Evolutionary conservation across 2,113 vertebrate species (phyloP).

Genomic region (Atlantisia rogersi): DNA sequence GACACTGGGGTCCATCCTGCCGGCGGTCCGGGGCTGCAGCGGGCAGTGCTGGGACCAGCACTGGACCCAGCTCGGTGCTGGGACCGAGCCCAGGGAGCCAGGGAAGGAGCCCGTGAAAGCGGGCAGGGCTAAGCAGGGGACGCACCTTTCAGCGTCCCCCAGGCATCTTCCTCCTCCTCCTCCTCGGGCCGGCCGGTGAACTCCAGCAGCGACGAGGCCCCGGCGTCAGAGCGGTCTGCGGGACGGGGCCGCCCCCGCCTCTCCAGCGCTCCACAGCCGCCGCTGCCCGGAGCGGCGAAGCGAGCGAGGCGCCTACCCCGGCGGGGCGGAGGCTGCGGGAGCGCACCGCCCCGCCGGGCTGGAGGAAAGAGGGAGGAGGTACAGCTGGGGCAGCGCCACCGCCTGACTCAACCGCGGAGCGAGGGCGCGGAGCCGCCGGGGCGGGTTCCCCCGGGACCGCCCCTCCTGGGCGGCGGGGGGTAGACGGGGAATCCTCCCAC

Average conservation of each 20-base stretch:
- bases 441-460: not conserved
- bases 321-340: not conserved
- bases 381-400: not conserved
- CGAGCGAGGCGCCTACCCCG: not conserved
- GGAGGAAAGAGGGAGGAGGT: not conserved
- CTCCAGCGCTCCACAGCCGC: not conserved
- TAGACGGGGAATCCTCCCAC: no score
- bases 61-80: no score
- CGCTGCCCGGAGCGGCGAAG: not conserved
- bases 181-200: not conserved
- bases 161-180: not conserved
- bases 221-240: not conserved
- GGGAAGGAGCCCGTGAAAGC: not conserved
- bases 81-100: not conserved
- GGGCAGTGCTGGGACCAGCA: not conserved
- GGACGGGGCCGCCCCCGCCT: not conserved
- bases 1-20: not conserved
- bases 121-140: not conserved
- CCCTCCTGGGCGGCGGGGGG: not conserved
- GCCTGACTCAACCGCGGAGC: not conserved
- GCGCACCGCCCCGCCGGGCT: not conserved
- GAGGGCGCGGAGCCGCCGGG: not conserved
- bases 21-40: not conserved
- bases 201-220: not conserved
- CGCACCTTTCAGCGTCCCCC: constrained; percentile 35